Evolutionary conservation across 2,113 vertebrate genomes (phyloP).

Genomic region (Eptesicus fuscus): DNA sequence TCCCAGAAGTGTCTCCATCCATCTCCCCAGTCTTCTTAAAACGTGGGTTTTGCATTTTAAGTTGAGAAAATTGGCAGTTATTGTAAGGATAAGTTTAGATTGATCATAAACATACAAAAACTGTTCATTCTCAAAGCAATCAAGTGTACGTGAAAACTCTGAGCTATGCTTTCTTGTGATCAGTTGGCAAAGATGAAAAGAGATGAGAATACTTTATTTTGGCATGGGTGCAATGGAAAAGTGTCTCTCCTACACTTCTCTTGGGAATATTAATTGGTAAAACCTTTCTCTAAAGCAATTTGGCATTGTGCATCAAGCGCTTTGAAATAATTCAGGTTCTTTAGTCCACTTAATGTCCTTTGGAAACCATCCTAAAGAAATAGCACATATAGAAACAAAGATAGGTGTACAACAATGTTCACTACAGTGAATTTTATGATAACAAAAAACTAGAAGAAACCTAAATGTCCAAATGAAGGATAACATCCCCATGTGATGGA

Average conservation of each 20-base stretch:
- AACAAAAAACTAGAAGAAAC: neutral
- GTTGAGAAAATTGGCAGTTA: neutral
- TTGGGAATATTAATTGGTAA: neutral
- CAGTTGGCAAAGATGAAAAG: neutral
- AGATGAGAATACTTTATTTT: neutral
- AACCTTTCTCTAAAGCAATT: conserved; percentile 5
- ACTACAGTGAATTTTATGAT: neutral
- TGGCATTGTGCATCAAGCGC: neutral
- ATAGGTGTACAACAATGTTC: neutral
- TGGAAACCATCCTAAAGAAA: conserved; percentile 23
- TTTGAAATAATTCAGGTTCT: conserved; percentile 36
- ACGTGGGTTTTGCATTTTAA: neutral
- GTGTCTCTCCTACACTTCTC: neutral
- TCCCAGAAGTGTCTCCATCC: neutral
- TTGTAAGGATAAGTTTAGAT: neutral
- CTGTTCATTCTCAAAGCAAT: neutral
- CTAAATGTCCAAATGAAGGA: neutral
- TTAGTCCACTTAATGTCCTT: neutral
- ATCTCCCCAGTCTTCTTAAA: neutral
- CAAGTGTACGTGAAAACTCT: neutral
- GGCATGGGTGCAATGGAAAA: neutral
- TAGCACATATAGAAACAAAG: neutral
- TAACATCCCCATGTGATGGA: neutral
- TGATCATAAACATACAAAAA: neutral
- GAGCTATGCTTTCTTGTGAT: neutral